phyloP scores from a whole-genome alignment of 2,888 invertebrate genomes.

The Apamea monoglypha region DNA sequence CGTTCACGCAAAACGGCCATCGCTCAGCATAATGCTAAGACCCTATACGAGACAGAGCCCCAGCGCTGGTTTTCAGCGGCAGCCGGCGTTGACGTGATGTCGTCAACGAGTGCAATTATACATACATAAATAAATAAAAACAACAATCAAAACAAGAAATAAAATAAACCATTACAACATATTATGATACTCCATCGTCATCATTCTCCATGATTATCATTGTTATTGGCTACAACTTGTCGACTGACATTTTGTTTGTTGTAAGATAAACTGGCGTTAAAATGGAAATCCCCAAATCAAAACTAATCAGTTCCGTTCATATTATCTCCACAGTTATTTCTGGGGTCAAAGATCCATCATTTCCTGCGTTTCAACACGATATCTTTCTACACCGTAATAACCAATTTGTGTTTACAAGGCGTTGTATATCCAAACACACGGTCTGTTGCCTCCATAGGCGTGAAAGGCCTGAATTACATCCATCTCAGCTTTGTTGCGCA shows the following conservation, averaged over 20 bases:
- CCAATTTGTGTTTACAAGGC: conserved; percentile 78
- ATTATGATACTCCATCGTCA: too few relatives aligned
- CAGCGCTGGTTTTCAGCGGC: too few relatives aligned
- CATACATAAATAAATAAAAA: too few relatives aligned
- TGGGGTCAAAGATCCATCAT: conserved; percentile 58
- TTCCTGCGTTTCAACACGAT: conserved; percentile 64
- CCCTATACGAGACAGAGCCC: too few relatives aligned
- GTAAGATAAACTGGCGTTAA: conserved; percentile 22
- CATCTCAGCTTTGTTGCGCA: conserved; percentile 72
- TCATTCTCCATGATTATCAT: too few relatives aligned
- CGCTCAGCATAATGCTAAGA: too few relatives aligned
- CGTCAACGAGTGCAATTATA: too few relatives aligned
- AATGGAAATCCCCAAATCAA: conserved; percentile 38
- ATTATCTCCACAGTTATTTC: conserved; percentile 42
- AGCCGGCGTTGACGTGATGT: too few relatives aligned
- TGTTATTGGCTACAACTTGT: conserved; percentile 27
- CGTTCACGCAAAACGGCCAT: too few relatives aligned
- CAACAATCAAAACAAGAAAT: too few relatives aligned
- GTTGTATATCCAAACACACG: conserved; percentile 74
- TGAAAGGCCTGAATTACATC: conserved; percentile 73
- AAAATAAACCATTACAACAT: too few relatives aligned
- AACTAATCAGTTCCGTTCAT: conserved; percentile 42
- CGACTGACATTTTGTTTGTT: conserved; percentile 19
- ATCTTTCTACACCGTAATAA: conserved; percentile 72
- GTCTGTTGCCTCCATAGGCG: conserved; percentile 70